Evolutionary conservation across 2,888 invertebrate genomes (phyloP).

Genomic region (Melanargia galathea): DNA sequence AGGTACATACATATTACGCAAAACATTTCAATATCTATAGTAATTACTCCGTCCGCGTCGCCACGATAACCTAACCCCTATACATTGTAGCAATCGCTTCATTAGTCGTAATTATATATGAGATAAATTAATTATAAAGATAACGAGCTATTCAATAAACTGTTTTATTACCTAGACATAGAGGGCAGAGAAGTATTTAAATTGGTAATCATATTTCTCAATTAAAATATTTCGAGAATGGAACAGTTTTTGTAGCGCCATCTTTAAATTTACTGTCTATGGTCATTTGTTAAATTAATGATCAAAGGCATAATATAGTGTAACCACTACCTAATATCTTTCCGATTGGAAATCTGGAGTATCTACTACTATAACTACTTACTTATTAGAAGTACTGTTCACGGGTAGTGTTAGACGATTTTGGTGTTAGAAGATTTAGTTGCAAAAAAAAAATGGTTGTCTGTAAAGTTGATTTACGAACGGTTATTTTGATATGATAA

Average conservation of each 20-base stretch:
- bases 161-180: conserved; percentile 31
- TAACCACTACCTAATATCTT: too few species aligned
- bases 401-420: too few species aligned
- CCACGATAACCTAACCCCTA: conserved; percentile 47
- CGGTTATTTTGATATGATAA: too few species aligned
- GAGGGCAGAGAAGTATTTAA: conserved; percentile 11
- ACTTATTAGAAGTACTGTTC: too few species aligned
- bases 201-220: conserved; percentile 22
- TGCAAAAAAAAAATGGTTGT: too few species aligned
- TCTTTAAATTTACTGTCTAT: conserved; percentile 6
- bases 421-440: too few species aligned
- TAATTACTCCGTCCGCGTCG: conserved; percentile 53
- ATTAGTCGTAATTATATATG: conserved; percentile 73
- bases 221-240: conserved; percentile 3
- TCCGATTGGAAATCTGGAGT: too few species aligned
- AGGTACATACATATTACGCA: neutral
- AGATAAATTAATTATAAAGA: conserved; percentile 68
- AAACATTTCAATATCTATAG: conserved; percentile 42
- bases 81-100: conserved; percentile 66
- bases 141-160: conserved; percentile 47
- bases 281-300: neutral
- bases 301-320: too few species aligned
- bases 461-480: too few species aligned
- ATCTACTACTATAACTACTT: too few species aligned
- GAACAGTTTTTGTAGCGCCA: neutral